Evolutionary conservation across 2,888 invertebrate genomes (phyloP), one percentile per base, ranked within the genome.

Genomic region (Mimas tiliae): DNA sequence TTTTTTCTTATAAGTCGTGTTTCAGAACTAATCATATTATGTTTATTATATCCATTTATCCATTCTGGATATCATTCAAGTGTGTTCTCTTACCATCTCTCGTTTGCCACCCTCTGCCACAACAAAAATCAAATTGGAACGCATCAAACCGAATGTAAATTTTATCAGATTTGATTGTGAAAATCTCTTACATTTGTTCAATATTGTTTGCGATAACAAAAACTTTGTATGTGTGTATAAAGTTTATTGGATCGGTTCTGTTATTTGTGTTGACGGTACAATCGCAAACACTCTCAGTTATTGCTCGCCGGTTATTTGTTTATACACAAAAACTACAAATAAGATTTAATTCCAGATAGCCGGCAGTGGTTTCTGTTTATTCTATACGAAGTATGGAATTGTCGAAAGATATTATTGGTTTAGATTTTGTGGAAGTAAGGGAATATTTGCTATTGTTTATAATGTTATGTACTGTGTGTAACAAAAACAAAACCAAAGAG

Each of bases 201-300:
- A 58, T 19, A 42, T 19, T 42, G 14, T 52, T 52, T 21, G 27
- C 27, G 52, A 38, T 55, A 9, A n/a, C 38, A 42, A 19, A 19
- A 16, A 58, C n/a, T n/a, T n/a, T n/a, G n/a, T n/a, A 38, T 16
- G 1, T 58, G 7, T 33, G 38, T 58, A 38, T 21, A 42, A 16
- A 11, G 12, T 62, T 6, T 19, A 62, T 63, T 48, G 62, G 16
- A 33, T 47, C 48, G 27, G 47, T 53, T 58, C 68, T 33, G 62
- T 55, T 74, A 67, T 70, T 75, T 74, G 65, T 74, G 62, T 72
- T 75, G 70, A 68, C 69, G 45, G 62, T 55, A 33, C 65, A 67
- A 38, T 21, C 50, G 62, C 74, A 75, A 74, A 75, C 69, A 70
- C 67, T 70, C 58, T 50, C 51, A 62, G 65, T 72, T 74, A 74